Evolutionary conservation across 2,113 vertebrate genomes (phyloP).

Genomic region (Cyanistes caeruleus): DNA sequence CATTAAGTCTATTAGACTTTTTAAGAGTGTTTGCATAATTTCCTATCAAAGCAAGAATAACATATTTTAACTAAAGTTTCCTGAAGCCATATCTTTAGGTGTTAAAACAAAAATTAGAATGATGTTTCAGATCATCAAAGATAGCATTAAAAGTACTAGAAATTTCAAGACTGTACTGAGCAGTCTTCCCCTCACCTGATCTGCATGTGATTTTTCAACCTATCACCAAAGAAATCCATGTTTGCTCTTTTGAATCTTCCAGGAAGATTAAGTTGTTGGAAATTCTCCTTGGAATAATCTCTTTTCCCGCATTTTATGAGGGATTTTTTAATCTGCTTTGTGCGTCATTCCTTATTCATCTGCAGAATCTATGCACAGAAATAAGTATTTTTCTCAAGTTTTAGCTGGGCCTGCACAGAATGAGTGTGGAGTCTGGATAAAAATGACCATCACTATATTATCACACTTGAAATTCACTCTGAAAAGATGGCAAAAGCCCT

Average conservation of each 20-base stretch:
- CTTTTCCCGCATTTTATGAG: not conserved
- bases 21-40: not conserved
- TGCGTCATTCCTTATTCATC: conserved; percentile 11
- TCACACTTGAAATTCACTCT: not conserved
- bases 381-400: not conserved
- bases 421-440: not conserved
- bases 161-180: not conserved
- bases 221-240: not conserved
- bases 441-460: not conserved
- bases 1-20: not conserved
- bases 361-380: not conserved
- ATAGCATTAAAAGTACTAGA: not conserved
- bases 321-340: conserved; percentile 4
- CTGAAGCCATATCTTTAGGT: not conserved
- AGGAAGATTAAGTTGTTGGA: not conserved
- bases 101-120: not conserved
- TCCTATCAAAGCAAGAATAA: not conserved
- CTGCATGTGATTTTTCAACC: conserved; percentile 5
- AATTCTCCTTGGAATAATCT: not conserved
- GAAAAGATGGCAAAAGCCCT: not conserved
- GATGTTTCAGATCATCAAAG: not conserved
- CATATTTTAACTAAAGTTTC: not conserved
- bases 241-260: conserved; percentile 12
- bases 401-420: not conserved
- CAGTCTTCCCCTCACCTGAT: not conserved